phyloP scores from a whole-genome alignment of 1,140 invertebrate genomes.

The Monochamus saltuarius region DNA sequence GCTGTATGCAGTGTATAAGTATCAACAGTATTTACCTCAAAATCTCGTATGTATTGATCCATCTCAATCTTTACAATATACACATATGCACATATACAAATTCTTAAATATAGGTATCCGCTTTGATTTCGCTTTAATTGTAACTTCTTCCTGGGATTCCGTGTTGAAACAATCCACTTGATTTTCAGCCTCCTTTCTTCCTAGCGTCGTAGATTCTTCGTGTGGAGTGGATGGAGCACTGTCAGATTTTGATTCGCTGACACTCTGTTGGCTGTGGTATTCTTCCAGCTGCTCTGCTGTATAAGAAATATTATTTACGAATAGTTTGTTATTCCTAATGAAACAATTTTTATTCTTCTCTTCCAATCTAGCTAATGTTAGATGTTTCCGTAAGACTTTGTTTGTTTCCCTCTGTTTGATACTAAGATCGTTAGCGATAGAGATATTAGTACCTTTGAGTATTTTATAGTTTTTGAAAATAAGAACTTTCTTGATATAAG shows the following conservation, averaged over 20 bases:
- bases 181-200: no score
- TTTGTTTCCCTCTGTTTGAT: neutral
- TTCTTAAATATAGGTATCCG: no score
- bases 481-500: neutral
- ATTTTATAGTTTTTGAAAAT: neutral
- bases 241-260: neutral
- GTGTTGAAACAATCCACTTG: no score
- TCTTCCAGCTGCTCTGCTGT: neutral
- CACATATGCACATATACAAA: no score
- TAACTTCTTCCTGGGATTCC: no score
- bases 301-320: neutral
- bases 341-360: neutral
- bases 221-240: neutral
- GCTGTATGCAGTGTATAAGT: no score
- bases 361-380: neutral
- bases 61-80: no score
- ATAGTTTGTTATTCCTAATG: conserved; percentile 1
- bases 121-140: no score
- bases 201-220: no score
- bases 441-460: conserved; percentile 2
- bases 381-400: neutral
- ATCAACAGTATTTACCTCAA: no score
- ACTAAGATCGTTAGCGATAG: neutral
- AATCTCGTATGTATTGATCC: no score
- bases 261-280: neutral